These are phyloP conservation scores for Opisthocomus hoazin DNA, from an alignment of 2,113 vertebrate genomes.

Conservation along the genomic window DNA sequence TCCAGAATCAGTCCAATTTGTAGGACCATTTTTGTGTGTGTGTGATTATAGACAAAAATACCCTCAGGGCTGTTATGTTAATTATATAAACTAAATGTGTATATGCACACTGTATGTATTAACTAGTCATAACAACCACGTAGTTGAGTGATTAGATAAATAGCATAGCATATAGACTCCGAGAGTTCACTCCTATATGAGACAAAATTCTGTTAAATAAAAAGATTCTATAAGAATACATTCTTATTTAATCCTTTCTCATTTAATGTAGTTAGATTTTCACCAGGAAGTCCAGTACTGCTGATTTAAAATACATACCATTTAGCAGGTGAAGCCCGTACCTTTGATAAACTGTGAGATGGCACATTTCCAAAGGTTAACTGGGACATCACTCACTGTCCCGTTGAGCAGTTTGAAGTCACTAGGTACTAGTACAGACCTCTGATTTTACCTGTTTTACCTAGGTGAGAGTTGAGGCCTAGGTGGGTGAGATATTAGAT, in stretches of 20 bases:
- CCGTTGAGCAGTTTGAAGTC: not conserved
- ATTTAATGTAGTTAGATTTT: not conserved
- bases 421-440: not conserved
- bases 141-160: not conserved
- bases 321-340: not conserved
- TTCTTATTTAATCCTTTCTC: not conserved
- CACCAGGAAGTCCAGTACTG: not conserved
- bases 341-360: not conserved
- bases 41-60: not conserved
- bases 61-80: not conserved
- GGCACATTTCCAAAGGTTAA: not conserved
- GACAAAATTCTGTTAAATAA: not conserved
- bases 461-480: not conserved
- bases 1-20: not conserved
- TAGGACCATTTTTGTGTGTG: not conserved
- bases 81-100: not conserved
- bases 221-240: not conserved
- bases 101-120: not conserved
- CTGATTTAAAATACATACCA: not conserved
- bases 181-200: not conserved
- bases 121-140: not conserved
- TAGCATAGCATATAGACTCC: not conserved
- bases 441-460: not conserved
- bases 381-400: not conserved
- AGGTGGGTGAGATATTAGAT: not conserved